phyloP scores from a whole-genome alignment of 2,888 invertebrate species.

The Cephus pulcher region DNA sequence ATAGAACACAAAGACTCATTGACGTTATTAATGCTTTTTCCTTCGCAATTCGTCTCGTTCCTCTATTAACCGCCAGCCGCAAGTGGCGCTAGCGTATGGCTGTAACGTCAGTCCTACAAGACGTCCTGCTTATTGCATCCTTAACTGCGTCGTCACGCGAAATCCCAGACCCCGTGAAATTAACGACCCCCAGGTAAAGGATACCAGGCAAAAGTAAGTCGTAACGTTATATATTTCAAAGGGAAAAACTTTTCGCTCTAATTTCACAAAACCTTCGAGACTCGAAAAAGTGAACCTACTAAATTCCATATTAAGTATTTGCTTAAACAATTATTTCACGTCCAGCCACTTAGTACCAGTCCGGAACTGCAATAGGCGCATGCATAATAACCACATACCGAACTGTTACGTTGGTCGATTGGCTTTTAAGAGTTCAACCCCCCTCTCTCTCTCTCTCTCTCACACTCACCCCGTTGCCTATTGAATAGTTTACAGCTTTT shows the following conservation, averaged over 20 bases:
- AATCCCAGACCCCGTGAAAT: not conserved
- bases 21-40: not conserved
- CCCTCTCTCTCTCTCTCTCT: not conserved
- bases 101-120: not conserved
- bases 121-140: not conserved
- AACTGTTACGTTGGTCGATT: not conserved
- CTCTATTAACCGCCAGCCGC: not conserved
- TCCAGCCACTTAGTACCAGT: not conserved
- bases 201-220: not conserved
- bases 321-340: not conserved
- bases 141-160: not conserved
- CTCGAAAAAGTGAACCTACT: not conserved
- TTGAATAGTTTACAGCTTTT: slow-evolving; percentile 65
- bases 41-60: not conserved
- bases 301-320: not conserved
- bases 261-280: not conserved
- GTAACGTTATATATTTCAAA: not conserved
- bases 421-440: not conserved
- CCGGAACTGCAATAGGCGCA: not conserved
- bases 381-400: not conserved
- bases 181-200: not conserved
- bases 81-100: not conserved
- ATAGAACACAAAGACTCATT: not conserved
- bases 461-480: slow-evolving; percentile 27
- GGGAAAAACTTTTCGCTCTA: not conserved